phyloP scores from a whole-genome alignment of 2,113 vertebrate genomes.

The Poicephalus meyeri region DNA sequence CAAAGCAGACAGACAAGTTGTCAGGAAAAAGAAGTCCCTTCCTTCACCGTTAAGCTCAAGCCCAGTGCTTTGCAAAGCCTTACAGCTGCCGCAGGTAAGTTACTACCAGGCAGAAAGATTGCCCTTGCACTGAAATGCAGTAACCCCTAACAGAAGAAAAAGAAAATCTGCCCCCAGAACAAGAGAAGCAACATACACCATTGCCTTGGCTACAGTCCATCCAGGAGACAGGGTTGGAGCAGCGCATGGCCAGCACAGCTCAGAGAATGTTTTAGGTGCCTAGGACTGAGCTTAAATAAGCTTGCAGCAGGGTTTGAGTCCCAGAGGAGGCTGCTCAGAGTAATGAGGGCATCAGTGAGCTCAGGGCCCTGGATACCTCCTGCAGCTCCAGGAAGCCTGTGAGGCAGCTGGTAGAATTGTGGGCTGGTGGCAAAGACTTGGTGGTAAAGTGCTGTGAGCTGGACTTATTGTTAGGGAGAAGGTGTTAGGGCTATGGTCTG shows the following conservation, averaged over 20 bases:
- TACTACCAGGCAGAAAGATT: not conserved
- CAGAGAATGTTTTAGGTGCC: not conserved
- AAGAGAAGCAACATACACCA: not conserved
- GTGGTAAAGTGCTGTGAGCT: not conserved
- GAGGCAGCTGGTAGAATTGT: not conserved
- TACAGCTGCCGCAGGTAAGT: not conserved
- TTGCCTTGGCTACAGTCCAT: not conserved
- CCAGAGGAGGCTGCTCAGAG: not conserved
- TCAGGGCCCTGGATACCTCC: not conserved
- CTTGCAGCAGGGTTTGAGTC: not conserved
- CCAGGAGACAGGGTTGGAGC: not conserved
- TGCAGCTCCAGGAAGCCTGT: not conserved
- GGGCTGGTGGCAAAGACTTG: not conserved
- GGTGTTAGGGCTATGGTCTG: not conserved
- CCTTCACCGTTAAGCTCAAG: not conserved
- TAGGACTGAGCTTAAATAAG: not conserved
- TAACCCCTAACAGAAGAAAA: not conserved
- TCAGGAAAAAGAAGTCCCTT: not conserved
- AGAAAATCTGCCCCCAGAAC: not conserved
- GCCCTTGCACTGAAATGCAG: not conserved
- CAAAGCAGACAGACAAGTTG: not conserved
- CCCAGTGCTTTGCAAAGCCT: not conserved
- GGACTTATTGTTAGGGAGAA: not conserved
- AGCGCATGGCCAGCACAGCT: not conserved
- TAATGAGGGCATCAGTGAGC: not conserved